phyloP scores from a whole-genome alignment of 2,888 invertebrate species.

The Ichneumoninae sp. region DNA sequence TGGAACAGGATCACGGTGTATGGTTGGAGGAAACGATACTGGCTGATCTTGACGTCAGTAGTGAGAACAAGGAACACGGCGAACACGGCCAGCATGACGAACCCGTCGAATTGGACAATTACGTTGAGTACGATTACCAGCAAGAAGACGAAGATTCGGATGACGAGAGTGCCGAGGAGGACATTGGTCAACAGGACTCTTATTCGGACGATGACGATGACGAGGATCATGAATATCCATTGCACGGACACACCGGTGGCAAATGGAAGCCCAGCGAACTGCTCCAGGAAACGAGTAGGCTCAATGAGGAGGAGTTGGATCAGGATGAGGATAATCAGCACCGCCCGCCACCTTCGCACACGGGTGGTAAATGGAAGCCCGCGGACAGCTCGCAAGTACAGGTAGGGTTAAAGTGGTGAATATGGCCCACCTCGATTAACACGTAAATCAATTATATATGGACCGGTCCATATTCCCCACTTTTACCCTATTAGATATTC shows the following conservation, averaged over 20 bases:
- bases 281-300: conserved; percentile 74
- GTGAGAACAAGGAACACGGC: conserved; percentile 72
- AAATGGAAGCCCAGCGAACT: conserved; percentile 90
- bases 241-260: conserved; percentile 87
- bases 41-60: conserved; percentile 74
- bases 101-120: conserved; percentile 69
- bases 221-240: conserved; percentile 85
- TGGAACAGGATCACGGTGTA: conserved; percentile 74
- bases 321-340: conserved; percentile 76
- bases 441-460: too few species aligned
- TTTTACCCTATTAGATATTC: too few species aligned
- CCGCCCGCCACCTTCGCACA: conserved; percentile 85
- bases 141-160: conserved; percentile 81
- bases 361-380: conserved; percentile 89
- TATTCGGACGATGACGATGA: conserved; percentile 85
- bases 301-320: conserved; percentile 83
- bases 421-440: too few species aligned
- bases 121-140: conserved; percentile 77
- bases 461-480: too few species aligned
- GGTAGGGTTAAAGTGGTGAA: too few species aligned
- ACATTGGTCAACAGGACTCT: conserved; percentile 86
- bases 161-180: conserved; percentile 80
- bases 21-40: conserved; percentile 81
- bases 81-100: conserved; percentile 42
- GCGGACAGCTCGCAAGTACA: conserved; percentile 76